A percentile compares a stretch with the other conserved stretches of the same genome.
Evolutionary conservation across 2,113 vertebrate genomes (phyloP).

Genomic region (Ciconia stormi): DNA sequence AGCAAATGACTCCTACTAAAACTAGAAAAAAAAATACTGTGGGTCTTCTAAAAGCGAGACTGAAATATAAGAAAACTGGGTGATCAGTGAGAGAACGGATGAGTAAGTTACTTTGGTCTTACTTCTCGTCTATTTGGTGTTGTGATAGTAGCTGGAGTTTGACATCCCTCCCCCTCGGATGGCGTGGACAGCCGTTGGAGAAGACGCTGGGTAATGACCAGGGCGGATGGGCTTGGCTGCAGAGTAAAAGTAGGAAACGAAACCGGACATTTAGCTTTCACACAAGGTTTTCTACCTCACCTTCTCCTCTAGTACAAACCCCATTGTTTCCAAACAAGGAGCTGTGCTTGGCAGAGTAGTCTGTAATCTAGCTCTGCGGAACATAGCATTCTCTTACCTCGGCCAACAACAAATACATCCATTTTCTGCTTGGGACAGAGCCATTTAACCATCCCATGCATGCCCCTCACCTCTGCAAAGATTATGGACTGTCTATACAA

Average conservation of each 20-base stretch:
- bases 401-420: background rate
- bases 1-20: background rate
- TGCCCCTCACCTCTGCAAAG: background rate
- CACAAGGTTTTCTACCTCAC: background rate
- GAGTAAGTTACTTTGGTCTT: background rate
- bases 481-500: background rate
- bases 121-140: constrained; percentile 75
- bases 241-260: background rate
- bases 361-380: background rate
- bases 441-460: background rate
- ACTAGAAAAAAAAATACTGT: background rate
- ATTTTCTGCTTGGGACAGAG: background rate
- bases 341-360: background rate
- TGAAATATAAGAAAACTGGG: background rate
- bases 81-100: background rate
- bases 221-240: constrained; percentile 92
- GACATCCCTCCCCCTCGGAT: constrained; percentile 81
- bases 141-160: constrained; percentile 78
- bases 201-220: constrained; percentile 88
- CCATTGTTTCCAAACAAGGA: background rate
- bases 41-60: background rate
- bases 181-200: constrained; percentile 79
- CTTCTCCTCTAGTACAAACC: background rate
- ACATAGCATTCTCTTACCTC: background rate
- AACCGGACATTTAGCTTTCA: background rate